Evolutionary conservation across 37 sponge, comb jelly and placozoan genomes (phyloP), one percentile per base, ranked within the genome.

Genomic region (Axinella damicornis): DNA sequence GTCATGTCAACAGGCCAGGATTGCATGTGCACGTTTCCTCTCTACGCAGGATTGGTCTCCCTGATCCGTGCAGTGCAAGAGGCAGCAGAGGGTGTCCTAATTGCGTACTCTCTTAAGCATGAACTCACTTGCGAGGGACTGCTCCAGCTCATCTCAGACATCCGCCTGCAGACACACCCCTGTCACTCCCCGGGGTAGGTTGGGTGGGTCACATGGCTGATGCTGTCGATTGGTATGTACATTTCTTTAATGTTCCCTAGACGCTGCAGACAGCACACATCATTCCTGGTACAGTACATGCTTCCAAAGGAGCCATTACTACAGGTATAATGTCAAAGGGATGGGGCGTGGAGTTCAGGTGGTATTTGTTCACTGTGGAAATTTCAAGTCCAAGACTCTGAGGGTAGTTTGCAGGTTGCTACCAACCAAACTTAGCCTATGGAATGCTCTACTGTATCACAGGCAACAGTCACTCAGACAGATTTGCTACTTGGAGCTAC

Each of bases 21-120:
- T 69, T 34, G 12, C n/a, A n/a, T n/a, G n/a, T n/a, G n/a, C n/a
- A n/a, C n/a, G n/a, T n/a, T n/a, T n/a, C n/a, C n/a, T 62, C 27
- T 11, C 27, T 28, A 24, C n/a, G 18, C 65, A 77, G 78, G 78
- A 12, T 41, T 77, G 40, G 53, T 61, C 14, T 36, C 41, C 5
- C 65, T 77, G 78, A 35, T 77, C n/a, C 64, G 35, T 19, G 22
- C 24, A 9, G 65, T 77, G 22, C 37, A 60, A 4, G 39, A 28
- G 68, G 70, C 82, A 9, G 38, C 71, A 6, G 71, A 81, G 22
- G 22, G 5, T 5, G 33, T 81, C 9, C 71, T 81, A 12, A 12
- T 52, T 0, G n/a, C 32, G 35, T 69, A 70, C 71, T 69, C 82
- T 57, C 82, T 81, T 32, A 81, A 81, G 59, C 82, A 81, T n/a